Evolutionary conservation across 2,113 vertebrate species (phyloP).

Genomic region (Dasypus novemcinctus): DNA sequence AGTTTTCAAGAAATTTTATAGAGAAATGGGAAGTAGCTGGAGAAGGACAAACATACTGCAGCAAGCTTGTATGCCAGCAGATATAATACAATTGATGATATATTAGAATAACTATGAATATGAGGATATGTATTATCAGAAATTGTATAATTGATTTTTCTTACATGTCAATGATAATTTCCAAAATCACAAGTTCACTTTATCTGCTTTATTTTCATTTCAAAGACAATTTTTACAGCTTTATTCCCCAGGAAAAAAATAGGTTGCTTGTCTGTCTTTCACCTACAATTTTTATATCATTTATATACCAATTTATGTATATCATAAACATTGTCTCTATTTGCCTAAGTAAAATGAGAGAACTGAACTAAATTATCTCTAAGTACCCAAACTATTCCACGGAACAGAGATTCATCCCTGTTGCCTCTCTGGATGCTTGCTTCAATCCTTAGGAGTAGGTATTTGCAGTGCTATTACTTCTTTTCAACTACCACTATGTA

Average conservation of each 20-base stretch:
- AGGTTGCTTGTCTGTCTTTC: not conserved
- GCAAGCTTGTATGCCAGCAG: not conserved
- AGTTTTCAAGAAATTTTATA: not conserved
- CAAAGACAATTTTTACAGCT: not conserved
- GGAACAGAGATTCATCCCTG: not conserved
- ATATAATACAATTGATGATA: not conserved
- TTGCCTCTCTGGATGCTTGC: not conserved
- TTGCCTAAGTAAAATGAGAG: not conserved
- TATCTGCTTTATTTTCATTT: not conserved
- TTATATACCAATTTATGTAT: not conserved
- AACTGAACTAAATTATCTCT: constrained; percentile 3
- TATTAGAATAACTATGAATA: not conserved
- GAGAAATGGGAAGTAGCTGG: not conserved
- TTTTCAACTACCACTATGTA: not conserved
- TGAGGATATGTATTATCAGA: not conserved
- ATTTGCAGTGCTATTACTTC: not conserved
- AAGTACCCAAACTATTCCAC: not conserved
- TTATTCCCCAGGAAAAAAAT: not conserved
- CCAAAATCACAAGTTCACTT: not conserved
- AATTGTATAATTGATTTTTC: not conserved
- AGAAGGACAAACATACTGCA: not conserved
- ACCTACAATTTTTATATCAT: not conserved
- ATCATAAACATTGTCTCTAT: not conserved
- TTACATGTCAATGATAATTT: not conserved
- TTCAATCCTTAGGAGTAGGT: not conserved